These are phyloP conservation scores for Leptodactylus fallax DNA, from an alignment of 2,797 vertebrate genomes.

Conservation along the genomic window DNA sequence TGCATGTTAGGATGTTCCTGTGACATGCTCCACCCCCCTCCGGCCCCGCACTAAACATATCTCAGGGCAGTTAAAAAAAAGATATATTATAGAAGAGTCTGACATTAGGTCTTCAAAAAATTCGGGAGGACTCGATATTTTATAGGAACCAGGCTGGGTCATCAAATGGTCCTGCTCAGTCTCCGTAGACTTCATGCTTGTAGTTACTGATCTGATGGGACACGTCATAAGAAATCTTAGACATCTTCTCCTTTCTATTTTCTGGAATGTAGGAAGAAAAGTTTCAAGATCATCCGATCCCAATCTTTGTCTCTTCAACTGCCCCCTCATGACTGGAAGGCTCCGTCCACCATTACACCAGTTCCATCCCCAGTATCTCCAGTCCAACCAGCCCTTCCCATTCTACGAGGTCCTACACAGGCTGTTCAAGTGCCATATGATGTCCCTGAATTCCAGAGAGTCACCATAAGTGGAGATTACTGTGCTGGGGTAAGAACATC, in stretches of 20 bases:
- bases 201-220: too few relatives aligned
- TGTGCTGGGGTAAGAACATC: slow-evolving; percentile 91
- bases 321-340: slow-evolving; percentile 80
- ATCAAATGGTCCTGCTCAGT: too few relatives aligned
- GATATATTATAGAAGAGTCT: too few relatives aligned
- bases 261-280: slow-evolving; percentile 86
- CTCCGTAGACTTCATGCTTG: too few relatives aligned
- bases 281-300: slow-evolving; percentile 90
- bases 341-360: slow-evolving; percentile 66
- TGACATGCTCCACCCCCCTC: too few relatives aligned
- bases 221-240: too few relatives aligned
- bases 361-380: slow-evolving; percentile 72
- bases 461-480: slow-evolving; percentile 96
- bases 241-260: slow-evolving; percentile 44
- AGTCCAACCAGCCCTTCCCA: slow-evolving; percentile 45
- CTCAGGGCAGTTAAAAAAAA: too few relatives aligned
- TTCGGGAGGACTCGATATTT: too few relatives aligned
- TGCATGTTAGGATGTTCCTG: too few relatives aligned
- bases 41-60: too few relatives aligned
- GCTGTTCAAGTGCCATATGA: slow-evolving; percentile 69
- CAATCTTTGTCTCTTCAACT: slow-evolving; percentile 89
- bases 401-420: slow-evolving; percentile 65
- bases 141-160: too few relatives aligned
- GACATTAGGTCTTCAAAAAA: too few relatives aligned
- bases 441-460: slow-evolving; percentile 91